These are phyloP conservation scores for Kryptolebias marmoratus DNA, from an alignment of 2,113 vertebrate genomes.

Conservation along the genomic window DNA sequence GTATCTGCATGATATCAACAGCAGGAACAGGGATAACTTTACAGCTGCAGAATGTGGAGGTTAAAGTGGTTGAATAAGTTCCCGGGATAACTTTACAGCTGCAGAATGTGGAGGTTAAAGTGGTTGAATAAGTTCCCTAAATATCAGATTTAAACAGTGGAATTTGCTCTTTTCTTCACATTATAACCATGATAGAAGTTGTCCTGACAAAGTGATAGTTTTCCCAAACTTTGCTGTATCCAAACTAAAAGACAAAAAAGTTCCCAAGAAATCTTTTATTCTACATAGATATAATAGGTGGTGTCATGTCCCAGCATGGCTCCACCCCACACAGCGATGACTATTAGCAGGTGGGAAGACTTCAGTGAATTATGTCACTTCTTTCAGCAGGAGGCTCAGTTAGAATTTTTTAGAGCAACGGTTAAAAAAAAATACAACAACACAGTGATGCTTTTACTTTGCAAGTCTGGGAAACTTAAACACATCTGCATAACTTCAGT, in stretches of 20 bases:
- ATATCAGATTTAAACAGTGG: background rate
- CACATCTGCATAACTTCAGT: background rate
- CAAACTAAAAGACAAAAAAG: conserved; percentile 3
- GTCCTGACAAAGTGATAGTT: background rate
- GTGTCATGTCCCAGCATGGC: conserved; percentile 22
- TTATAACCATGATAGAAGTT: background rate
- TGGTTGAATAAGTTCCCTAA: background rate
- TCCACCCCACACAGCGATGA: conserved; percentile 3
- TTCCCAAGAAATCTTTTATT: conserved; percentile 1
- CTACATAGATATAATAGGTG: background rate
- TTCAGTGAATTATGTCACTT: conserved; percentile 9
- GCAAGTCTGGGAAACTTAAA: background rate
- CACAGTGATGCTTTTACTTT: background rate
- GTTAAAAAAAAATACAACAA: background rate
- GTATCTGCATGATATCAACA: conserved; percentile 5
- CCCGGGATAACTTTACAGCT: background rate
- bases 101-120: background rate
- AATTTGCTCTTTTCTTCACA: background rate
- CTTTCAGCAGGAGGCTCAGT: background rate
- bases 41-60: too few species aligned
- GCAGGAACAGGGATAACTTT: background rate
- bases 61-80: too few species aligned
- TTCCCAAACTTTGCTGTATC: conserved; percentile 6
- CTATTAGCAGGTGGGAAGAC: conserved; percentile 28
- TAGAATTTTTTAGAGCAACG: conserved; percentile 3